Conservation (phyloP, 2,797 vertebrate genomes). For the Phalloptychus januarius region DNA sequence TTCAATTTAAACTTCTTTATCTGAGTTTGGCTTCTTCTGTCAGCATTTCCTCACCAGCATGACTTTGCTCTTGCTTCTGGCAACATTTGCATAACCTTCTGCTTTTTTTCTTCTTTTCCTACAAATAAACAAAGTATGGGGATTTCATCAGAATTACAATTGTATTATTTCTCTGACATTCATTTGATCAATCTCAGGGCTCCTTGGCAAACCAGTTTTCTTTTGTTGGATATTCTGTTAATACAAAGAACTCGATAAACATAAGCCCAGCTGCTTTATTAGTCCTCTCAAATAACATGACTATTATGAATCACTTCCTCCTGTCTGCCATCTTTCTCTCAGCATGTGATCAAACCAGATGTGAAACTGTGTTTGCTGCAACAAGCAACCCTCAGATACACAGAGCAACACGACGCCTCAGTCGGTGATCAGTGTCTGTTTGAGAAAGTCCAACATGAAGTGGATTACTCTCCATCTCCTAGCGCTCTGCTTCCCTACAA, state of each 20-base stretch:
- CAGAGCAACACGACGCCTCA: not conserved
- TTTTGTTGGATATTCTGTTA: not conserved
- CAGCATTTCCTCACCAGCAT: rapidly evolving
- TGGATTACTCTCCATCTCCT: slow-evolving; percentile 27
- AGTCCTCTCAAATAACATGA: not conserved
- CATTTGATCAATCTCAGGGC: not conserved
- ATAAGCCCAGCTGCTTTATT: not conserved
- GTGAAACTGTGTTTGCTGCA: slow-evolving; percentile 31
- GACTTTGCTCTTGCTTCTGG: not conserved
- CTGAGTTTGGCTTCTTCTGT: slow-evolving; percentile 33
- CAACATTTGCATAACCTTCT: slow-evolving; percentile 9
- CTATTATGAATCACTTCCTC: slow-evolving; percentile 31
- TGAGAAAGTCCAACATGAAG: slow-evolving; percentile 18
- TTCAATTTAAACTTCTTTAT: not conserved
- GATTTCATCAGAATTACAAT: not conserved
- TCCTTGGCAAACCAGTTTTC: not conserved
- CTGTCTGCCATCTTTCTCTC: rapidly evolving
- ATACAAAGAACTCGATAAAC: not conserved
- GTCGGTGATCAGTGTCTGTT: not conserved
- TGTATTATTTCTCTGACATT: not conserved
- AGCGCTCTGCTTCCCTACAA: slow-evolving; percentile 14
- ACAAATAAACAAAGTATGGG: not conserved
- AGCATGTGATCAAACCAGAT: slow-evolving; percentile 24
- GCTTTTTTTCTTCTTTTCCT: slow-evolving; percentile 1
- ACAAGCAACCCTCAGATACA: not conserved